A percentile compares a stretch with the other conserved stretches of the same genome.
phyloP scores from a whole-genome alignment of 2,888 invertebrate genomes.

The Smittia sp. region DNA sequence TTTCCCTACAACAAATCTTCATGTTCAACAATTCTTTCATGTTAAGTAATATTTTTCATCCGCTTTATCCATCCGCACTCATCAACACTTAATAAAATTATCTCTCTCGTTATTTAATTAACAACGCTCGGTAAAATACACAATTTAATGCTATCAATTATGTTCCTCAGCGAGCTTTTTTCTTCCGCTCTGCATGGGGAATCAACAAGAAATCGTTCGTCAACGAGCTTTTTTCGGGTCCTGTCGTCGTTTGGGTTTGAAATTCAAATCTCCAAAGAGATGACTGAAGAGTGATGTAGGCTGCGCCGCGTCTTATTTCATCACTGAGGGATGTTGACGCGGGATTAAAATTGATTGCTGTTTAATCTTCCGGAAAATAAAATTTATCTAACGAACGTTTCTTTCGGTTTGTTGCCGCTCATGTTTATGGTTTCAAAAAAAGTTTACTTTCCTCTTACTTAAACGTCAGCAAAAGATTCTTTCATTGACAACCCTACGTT shows the following conservation, averaged over 20 bases:
- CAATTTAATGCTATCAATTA: constrained; percentile 34
- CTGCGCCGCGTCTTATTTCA: neutral
- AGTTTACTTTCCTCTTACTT: too few species aligned
- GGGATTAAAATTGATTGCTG: constrained; percentile 38
- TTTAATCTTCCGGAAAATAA: constrained; percentile 33
- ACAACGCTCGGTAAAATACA: constrained; percentile 21
- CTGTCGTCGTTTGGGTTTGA: constrained; percentile 4
- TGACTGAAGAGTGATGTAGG: neutral
- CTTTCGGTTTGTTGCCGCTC: neutral
- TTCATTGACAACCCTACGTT: too few species aligned
- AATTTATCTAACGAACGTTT: constrained; percentile 22
- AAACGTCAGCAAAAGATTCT: too few species aligned
- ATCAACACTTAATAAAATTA: constrained; percentile 33
- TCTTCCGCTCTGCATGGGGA: neutral
- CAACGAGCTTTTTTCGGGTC: neutral
- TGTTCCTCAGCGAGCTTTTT: neutral
- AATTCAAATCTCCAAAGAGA: neutral
- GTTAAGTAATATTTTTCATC: constrained; percentile 3
- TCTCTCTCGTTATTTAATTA: constrained; percentile 37
- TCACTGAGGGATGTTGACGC: constrained; percentile 1
- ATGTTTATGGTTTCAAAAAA: too few species aligned
- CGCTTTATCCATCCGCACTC: constrained; percentile 10
- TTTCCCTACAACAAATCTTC: constrained; percentile 30
- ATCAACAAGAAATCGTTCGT: neutral
- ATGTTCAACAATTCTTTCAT: neutral